phyloP scores from a whole-genome alignment of 2,797 vertebrate species.

The Paramormyrops hopkinsi region DNA sequence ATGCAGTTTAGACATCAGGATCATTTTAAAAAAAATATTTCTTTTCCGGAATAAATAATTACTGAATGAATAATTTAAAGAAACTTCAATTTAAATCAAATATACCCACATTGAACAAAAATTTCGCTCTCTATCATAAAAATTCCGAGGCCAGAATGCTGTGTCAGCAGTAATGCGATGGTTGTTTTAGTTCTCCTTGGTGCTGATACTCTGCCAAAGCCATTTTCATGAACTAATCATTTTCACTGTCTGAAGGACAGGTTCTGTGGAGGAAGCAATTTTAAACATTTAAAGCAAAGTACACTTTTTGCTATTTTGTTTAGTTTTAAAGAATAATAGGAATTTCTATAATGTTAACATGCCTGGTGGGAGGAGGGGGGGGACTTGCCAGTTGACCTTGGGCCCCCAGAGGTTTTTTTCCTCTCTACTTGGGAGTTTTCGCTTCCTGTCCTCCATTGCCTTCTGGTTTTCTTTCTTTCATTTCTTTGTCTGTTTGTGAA shows the following conservation, averaged over 20 bases:
- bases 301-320: not conserved
- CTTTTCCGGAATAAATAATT: not conserved
- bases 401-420: not conserved
- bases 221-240: slow-evolving; percentile 47
- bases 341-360: not conserved
- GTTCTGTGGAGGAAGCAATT: slow-evolving; percentile 41
- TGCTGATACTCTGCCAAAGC: slow-evolving; percentile 53
- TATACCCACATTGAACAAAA: not conserved
- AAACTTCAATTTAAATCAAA: not conserved
- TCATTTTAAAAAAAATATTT: not conserved
- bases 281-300: slow-evolving; percentile 21
- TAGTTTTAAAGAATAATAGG: not conserved
- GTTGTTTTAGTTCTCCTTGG: slow-evolving; percentile 45
- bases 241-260: slow-evolving; percentile 34
- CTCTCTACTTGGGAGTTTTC: not conserved
- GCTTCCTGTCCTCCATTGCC: not conserved
- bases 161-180: slow-evolving; percentile 14
- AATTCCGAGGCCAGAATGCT: not conserved
- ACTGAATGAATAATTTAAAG: not conserved
- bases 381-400: not conserved
- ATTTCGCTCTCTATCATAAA: not conserved
- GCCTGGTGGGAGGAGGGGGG: not conserved
- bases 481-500: not conserved
- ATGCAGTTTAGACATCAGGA: not conserved
- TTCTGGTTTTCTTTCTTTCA: not conserved